Percentiles rank a stretch among this genome's conserved stretches.
Evolutionary conservation across 1,140 invertebrate species (phyloP).

Genomic region (Calycopis cecrops): DNA sequence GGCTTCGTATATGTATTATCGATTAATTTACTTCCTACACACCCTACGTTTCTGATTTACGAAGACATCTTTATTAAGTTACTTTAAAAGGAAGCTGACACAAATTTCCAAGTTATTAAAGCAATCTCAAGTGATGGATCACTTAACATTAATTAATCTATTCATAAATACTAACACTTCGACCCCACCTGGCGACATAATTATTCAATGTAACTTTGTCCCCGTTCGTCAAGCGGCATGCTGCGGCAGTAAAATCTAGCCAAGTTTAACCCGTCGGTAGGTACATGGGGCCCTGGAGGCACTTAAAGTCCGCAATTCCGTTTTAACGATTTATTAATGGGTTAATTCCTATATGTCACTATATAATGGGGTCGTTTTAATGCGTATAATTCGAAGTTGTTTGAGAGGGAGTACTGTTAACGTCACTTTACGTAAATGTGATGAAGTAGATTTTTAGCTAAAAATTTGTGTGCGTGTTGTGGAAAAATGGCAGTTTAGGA

Average conservation of each 20-base stretch:
- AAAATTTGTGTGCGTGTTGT: too few species aligned
- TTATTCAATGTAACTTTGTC: slow-evolving; percentile 31
- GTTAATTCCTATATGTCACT: slow-evolving; percentile 10
- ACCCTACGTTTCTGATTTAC: too few species aligned
- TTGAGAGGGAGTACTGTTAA: slow-evolving; percentile 11
- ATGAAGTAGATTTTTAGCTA: too few species aligned
- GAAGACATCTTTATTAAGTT: background rate
- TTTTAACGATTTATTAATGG: slow-evolving; percentile 37
- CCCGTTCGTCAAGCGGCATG: slow-evolving; percentile 42
- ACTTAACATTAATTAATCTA: too few species aligned
- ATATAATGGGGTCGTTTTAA: slow-evolving; percentile 8
- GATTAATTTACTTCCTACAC: too few species aligned
- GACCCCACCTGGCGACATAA: slow-evolving; percentile 12
- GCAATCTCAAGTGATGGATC: too few species aligned
- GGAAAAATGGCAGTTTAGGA: too few species aligned
- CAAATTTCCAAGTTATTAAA: too few species aligned
- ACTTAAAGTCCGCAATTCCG: slow-evolving; percentile 26
- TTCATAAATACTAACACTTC: too few species aligned
- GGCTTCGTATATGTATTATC: too few species aligned
- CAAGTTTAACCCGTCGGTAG: slow-evolving; percentile 17
- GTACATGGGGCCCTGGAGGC: slow-evolving; percentile 32
- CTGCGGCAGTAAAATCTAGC: slow-evolving; percentile 45
- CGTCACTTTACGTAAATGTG: too few species aligned
- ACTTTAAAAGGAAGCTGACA: too few species aligned
- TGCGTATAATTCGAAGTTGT: slow-evolving; percentile 14